These are phyloP conservation scores for Astropecten irregularis DNA, from an alignment of 53 echinoderm and acorn worm genomes.

Conservation along the genomic window DNA sequence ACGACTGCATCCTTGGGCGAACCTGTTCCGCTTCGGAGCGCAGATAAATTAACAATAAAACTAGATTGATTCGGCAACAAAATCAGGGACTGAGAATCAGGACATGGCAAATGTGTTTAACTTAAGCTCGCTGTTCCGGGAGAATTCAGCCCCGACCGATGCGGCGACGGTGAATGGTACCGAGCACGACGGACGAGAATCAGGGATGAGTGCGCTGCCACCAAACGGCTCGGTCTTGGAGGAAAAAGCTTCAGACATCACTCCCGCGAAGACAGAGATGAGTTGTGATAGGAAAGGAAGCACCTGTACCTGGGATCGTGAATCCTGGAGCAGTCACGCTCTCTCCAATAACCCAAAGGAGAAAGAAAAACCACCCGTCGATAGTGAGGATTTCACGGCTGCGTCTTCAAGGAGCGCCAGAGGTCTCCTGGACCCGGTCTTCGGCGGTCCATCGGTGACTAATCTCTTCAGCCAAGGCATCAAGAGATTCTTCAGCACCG, in stretches of 20 bases:
- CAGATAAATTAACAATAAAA: background rate
- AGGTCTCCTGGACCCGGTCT: background rate
- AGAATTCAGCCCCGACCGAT: background rate
- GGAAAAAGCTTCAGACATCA: too few species aligned
- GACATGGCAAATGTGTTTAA: constrained; percentile 27
- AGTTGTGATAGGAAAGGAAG: too few species aligned
- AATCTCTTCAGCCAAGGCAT: constrained; percentile 6
- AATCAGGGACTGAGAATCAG: too few species aligned
- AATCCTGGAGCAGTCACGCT: constrained; percentile 35
- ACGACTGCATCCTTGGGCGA: background rate
- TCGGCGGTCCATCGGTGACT: background rate
- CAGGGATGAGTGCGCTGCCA: too few species aligned
- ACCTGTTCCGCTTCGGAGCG: background rate
- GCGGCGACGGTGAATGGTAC: background rate
- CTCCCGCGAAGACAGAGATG: too few species aligned
- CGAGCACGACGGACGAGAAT: too few species aligned
- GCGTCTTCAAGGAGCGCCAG: too few species aligned
- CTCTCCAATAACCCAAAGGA: background rate
- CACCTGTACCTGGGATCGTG: constrained; percentile 28
- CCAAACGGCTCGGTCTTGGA: too few species aligned
- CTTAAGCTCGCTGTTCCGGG: constrained; percentile 30
- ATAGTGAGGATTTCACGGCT: too few species aligned
- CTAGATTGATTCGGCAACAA: too few species aligned
- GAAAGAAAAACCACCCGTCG: too few species aligned
- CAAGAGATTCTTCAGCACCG: constrained; percentile 36